Evolutionary conservation across 2,113 vertebrate species (phyloP), one percentile per base, ranked within the genome.

Genomic region (Halcyon malimbica): DNA sequence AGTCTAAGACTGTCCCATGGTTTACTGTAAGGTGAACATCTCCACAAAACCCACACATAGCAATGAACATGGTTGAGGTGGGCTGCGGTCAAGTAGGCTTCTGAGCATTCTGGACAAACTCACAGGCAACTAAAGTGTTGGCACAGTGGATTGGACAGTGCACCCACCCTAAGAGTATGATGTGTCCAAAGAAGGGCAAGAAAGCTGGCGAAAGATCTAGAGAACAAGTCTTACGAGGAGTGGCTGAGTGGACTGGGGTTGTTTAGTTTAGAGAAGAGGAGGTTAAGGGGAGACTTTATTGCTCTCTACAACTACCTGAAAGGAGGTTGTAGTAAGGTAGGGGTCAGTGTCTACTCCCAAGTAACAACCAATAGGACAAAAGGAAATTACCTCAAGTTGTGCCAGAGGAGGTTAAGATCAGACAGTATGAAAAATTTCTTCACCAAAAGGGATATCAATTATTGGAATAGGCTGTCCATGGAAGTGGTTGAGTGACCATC

Each of bases 111-210:
- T 4, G 1, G 20, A 42, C 6, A 21, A 26, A 41, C 12, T 78
- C 68, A 63, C 29, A 51, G 14, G 10, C 5, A 6, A 39, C 19
- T 26, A 24, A 70, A 24, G 12, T 48, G 5, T 33, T 7, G 5
- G 3, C 13, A 13, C 20, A n/a, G 7, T 51, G 42, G 7, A 24
- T 4, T 76, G 18, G 13, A 33, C 11, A 57, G 7, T 33, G 17
- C 13, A 70, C 17, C 8, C 4, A 0, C 15, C 6, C 15, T 0
- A 1, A 64, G 48, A 39, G 1, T 0, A 29, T 44, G 3, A 20
- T 35, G 29, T 37, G 23, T 26, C 23, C 21, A 24, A 37, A 62
- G 13, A 62, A 62, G 14, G 23, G 35, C 60, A 62, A 62, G n/a
- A 62, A 62, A 62, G n/a, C 59, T 37, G 17, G n/a, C 39, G 24